phyloP scores from a whole-genome alignment of 2,797 vertebrate species.

The Melanotaenia boesemani region DNA sequence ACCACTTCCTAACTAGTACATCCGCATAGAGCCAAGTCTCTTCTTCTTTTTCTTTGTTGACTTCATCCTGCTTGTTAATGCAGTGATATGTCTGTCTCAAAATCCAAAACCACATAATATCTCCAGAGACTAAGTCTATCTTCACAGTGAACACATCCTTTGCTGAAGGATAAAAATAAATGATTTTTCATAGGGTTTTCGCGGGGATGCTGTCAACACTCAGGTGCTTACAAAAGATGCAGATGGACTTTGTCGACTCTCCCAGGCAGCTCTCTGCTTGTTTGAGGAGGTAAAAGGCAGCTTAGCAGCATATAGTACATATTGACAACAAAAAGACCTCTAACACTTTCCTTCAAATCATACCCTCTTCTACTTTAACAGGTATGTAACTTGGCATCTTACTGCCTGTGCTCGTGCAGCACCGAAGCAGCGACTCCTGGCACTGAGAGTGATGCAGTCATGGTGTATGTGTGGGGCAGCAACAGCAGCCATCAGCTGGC shows the following conservation, averaged over 20 bases:
- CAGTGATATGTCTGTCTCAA: not conserved
- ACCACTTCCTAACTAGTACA: not conserved
- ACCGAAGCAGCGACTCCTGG: constrained; percentile 71
- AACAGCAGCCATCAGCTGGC: constrained; percentile 90
- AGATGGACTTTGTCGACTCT: constrained; percentile 85
- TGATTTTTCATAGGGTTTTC: constrained; percentile 75
- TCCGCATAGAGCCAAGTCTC: not conserved
- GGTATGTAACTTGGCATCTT: constrained; percentile 86
- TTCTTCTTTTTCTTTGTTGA: not conserved
- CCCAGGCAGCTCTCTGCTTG: constrained; percentile 84
- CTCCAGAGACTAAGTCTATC: not conserved
- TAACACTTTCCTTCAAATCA: constrained; percentile 1
- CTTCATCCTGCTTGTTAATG: constrained; percentile 6
- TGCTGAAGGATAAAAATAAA: constrained; percentile 5
- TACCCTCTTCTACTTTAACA: constrained; percentile 46
- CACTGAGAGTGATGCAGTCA: constrained; percentile 77
- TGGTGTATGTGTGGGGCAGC: constrained; percentile 89
- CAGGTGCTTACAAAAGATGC: constrained; percentile 85
- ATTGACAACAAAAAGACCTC: not conserved
- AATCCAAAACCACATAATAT: not conserved
- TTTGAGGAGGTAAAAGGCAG: constrained; percentile 83
- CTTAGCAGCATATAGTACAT: not conserved
- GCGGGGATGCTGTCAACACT: constrained; percentile 80
- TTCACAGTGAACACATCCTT: not conserved
- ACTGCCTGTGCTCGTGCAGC: constrained; percentile 86